phyloP scores from a whole-genome alignment of 2,888 invertebrate genomes.

The Drosophila longiperda region DNA sequence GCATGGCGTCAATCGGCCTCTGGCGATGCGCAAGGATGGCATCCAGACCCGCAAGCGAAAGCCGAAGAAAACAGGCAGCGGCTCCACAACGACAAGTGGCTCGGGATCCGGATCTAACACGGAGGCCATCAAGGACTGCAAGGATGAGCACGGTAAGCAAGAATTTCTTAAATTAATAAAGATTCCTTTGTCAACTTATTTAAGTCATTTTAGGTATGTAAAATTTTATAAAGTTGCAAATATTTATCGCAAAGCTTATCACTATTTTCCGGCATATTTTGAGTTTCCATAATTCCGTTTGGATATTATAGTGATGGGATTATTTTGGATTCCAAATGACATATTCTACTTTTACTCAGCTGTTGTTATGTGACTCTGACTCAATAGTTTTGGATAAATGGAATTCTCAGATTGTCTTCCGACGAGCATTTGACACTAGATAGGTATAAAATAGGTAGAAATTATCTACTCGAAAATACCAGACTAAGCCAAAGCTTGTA shows the following conservation, averaged over 20 bases:
- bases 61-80: constrained; percentile 91
- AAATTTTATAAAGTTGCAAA: background rate
- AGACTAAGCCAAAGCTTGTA: no score
- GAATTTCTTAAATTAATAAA: background rate
- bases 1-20: constrained; percentile 95
- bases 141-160: constrained; percentile 75
- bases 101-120: constrained; percentile 50
- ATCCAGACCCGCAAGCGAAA: constrained; percentile 98
- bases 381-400: background rate
- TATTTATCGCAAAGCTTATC: background rate
- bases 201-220: background rate
- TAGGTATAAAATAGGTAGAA: background rate
- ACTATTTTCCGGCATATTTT: background rate
- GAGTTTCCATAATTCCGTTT: background rate
- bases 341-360: background rate
- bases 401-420: background rate
- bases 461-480: background rate
- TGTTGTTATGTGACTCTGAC: background rate
- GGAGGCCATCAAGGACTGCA: constrained; percentile 74
- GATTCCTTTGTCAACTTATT: background rate
- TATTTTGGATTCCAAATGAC: background rate
- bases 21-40: constrained; percentile 98
- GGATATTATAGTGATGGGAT: background rate
- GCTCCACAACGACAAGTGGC: constrained; percentile 62
- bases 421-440: background rate